Conservation (phyloP, 2,797 vertebrate species). For the Sebastes ruberrimus region DNA sequence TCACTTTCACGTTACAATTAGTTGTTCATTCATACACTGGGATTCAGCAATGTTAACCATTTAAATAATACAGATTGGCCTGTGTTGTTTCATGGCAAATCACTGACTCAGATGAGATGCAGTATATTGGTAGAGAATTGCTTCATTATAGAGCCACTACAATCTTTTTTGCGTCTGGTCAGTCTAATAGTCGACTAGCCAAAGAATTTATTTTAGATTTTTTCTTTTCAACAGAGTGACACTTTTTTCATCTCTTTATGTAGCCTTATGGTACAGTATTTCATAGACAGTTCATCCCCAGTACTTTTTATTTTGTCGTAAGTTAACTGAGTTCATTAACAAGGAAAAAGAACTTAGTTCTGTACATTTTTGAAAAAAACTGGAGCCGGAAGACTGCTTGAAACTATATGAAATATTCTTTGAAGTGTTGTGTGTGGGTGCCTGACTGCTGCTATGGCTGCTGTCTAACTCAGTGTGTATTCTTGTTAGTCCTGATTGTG, state of each 20-base stretch:
- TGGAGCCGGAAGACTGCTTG: neutral
- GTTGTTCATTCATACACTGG: no score
- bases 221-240: no score
- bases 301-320: neutral
- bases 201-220: no score
- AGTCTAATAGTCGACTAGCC: no score
- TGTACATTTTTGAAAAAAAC: neutral
- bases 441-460: neutral
- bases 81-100: no score
- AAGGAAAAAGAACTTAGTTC: neutral
- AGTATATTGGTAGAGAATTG: no score
- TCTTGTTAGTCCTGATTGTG: slow-evolving; percentile 2
- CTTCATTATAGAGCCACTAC: no score
- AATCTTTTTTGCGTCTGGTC: no score
- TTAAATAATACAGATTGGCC: no score
- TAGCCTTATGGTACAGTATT: neutral
- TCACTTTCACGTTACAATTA: no score
- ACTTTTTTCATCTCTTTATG: neutral
- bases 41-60: no score
- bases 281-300: neutral
- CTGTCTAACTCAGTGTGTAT: neutral
- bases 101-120: no score
- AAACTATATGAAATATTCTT: neutral
- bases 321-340: neutral
- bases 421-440: neutral